These are phyloP conservation scores for Chymomyza amoena DNA, from an alignment of 2,888 invertebrate genomes.

Conservation along the genomic window DNA sequence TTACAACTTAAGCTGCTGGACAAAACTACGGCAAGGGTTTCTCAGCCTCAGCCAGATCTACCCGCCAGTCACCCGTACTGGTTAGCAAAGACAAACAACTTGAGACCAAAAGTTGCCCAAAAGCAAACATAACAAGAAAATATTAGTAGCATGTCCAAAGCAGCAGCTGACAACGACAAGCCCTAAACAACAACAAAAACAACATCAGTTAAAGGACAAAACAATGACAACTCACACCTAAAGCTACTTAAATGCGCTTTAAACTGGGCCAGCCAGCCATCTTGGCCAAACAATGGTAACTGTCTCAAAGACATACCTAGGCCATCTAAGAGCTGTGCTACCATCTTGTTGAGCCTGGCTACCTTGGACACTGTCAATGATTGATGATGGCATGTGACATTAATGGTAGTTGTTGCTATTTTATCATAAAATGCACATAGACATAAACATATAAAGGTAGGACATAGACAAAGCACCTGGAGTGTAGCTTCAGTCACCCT, in stretches of 20 bases:
- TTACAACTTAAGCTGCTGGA: conserved; percentile 38
- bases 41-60: neutral
- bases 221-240: conserved; percentile 5
- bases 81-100: conserved; percentile 14
- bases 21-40: conserved; percentile 2
- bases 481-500: neutral
- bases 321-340: neutral
- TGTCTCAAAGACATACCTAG: neutral
- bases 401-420: conserved; percentile 75
- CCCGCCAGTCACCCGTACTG: conserved; percentile 3
- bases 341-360: conserved; percentile 19
- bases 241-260: conserved; percentile 62
- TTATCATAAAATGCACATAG: conserved; percentile 57
- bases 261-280: conserved; percentile 50
- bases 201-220: conserved; percentile 17
- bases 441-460: neutral
- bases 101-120: neutral
- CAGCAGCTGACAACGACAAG: conserved; percentile 71
- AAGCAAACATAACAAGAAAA: conserved; percentile 62
- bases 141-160: conserved; percentile 59
- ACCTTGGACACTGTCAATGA: conserved; percentile 56
- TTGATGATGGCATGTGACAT: conserved; percentile 72
- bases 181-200: conserved; percentile 30
- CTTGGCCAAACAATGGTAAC: conserved; percentile 45
- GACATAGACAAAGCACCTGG: conserved; percentile 36